Evolutionary conservation across 2,888 invertebrate species (phyloP).

Genomic region (Tipula helvola): DNA sequence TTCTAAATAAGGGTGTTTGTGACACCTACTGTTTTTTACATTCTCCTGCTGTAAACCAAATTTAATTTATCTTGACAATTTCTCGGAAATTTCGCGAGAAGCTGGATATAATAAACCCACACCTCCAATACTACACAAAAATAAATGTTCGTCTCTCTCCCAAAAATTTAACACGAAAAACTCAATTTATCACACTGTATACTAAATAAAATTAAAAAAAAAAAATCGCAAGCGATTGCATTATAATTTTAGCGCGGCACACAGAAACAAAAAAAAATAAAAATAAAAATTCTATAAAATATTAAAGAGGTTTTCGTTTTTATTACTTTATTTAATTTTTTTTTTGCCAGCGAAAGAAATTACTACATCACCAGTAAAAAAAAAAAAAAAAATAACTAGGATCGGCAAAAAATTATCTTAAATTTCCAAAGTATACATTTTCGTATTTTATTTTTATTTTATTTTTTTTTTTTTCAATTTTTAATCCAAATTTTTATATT

Average conservation of each 20-base stretch:
- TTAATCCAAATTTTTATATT: conserved; percentile 4
- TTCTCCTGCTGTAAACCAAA: too few relatives aligned
- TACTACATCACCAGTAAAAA: background rate
- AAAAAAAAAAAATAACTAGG: background rate
- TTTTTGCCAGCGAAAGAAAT: background rate
- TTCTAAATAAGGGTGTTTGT: too few relatives aligned
- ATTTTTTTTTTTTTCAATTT: background rate
- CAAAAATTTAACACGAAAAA: background rate
- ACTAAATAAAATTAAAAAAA: background rate
- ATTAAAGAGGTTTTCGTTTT: background rate
- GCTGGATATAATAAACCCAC: too few relatives aligned
- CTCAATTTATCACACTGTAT: background rate
- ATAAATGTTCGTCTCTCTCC: too few relatives aligned
- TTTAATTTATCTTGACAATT: too few relatives aligned
- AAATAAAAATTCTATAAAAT: background rate
- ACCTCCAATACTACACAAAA: too few relatives aligned
- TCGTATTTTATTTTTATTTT: too few relatives aligned
- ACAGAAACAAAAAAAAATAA: background rate
- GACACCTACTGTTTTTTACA: too few relatives aligned
- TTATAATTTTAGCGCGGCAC: background rate
- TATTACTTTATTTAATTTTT: background rate
- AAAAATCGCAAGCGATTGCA: background rate
- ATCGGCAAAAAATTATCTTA: conserved; percentile 4
- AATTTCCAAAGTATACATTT: background rate
- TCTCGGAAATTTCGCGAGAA: too few relatives aligned